Evolutionary conservation across 2,797 vertebrate genomes (phyloP).

Genomic region (Psittacula derbiana): DNA sequence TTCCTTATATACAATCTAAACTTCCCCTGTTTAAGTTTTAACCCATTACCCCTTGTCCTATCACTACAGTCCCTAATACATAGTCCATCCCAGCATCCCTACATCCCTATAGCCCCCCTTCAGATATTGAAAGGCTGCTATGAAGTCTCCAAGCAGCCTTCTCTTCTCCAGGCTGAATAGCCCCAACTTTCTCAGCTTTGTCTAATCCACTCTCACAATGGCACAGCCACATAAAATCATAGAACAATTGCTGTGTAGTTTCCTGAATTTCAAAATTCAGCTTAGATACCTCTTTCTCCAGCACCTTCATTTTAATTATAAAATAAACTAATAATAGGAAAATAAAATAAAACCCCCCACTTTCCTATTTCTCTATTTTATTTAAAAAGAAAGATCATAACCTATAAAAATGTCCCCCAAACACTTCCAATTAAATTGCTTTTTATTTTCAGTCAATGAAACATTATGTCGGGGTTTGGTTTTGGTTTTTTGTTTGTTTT

Average conservation of each 20-base stretch:
- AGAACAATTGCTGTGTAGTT: slow-evolving; percentile 33
- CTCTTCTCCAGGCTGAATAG: no score
- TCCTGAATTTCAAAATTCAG: slow-evolving; percentile 61
- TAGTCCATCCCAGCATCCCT: no score
- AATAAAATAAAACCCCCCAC: background rate
- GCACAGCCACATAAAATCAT: slow-evolving; percentile 53
- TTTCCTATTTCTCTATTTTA: background rate
- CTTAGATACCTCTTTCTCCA: background rate
- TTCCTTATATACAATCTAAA: no score
- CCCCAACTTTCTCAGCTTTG: background rate
- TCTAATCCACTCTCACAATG: slow-evolving; percentile 68
- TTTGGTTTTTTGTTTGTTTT: background rate
- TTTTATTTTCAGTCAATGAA: background rate
- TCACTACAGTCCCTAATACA: no score
- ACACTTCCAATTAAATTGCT: background rate
- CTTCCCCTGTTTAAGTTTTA: no score
- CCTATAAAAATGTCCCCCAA: background rate
- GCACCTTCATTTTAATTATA: background rate
- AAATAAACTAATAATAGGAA: background rate
- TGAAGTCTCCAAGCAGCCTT: no score
- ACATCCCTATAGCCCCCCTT: no score
- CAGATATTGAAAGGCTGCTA: no score
- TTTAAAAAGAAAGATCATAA: background rate
- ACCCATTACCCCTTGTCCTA: no score
- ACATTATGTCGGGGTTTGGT: background rate